Evolutionary conservation across 1,140 invertebrate genomes (phyloP), one percentile per base, ranked within the genome.

Genomic region (Sinonovacula constricta): DNA sequence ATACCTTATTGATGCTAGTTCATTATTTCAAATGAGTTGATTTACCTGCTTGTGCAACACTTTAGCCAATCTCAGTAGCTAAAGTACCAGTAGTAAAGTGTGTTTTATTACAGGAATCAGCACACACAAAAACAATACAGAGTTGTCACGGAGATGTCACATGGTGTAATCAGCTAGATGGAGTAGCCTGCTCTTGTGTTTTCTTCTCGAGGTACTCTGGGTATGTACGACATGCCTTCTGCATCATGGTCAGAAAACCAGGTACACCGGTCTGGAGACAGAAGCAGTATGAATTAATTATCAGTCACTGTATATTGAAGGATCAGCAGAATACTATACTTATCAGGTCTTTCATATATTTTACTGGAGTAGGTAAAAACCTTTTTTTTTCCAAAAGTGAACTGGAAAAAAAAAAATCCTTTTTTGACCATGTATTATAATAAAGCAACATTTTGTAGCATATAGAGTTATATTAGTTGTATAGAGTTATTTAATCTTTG

Each of bases 201-300:
- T 85, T 78, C n/a, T 31, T 39, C 39, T 72, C 22, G 1, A 83
- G 62, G 68, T 87, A 89, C 28, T 86, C 63, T 59, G 83, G 80
- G 77, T 90, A 90, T 0, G 78, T 79, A 59, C 81, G 62, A 70
- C 89, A 90, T n/a, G 89, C 87, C 69, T 60, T 81, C 69, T 88
- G 85, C 89, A 90, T 90, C 51, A 72, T 83, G 2, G 83, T 86
- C 36, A 90, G 67, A 60, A 90, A 90, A 30, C 83, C 81, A 57
- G 89, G 89, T 10, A 90, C 88, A 56, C 87, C 89, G 36, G 88
- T 89, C 89, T 90, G 81, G 24, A 74, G 77, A 80, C 28, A 36
- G 75, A 72, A 79, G 66, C 30, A 66, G 51, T 14, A 53, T n/a
- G 26, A 24, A 10, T 34, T 45, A 18, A 59, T 75, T 34, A 36